A percentile compares a stretch with the other conserved stretches of the same genome.
Conservation (phyloP, 2,888 invertebrate species). For the Parnassius orleans region DNA sequence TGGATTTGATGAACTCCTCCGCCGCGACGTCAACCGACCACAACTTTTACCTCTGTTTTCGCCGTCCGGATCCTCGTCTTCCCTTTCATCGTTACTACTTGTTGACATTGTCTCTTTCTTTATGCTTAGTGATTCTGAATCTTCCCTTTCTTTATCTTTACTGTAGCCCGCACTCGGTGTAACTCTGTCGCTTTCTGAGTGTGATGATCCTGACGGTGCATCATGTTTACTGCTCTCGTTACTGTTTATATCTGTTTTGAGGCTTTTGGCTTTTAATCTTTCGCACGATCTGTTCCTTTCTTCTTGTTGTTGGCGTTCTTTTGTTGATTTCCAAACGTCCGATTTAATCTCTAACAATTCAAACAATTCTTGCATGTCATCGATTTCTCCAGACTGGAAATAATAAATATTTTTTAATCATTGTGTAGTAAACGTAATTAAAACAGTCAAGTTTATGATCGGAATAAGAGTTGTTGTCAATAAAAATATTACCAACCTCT, state of each 20-base stretch:
- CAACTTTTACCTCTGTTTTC: conserved; percentile 77
- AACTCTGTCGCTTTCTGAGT: conserved; percentile 73
- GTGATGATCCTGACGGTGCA: conserved; percentile 74
- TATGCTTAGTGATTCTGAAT: conserved; percentile 70
- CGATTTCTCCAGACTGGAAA: conserved; percentile 88
- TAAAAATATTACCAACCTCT: conserved; percentile 75
- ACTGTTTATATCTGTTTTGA: conserved; percentile 76
- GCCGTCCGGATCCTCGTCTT: conserved; percentile 72
- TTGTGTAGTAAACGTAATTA: too few relatives aligned
- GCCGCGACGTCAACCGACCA: conserved; percentile 78
- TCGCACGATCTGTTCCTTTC: conserved; percentile 75
- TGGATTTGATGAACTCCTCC: conserved; percentile 89
- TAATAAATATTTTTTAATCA: conserved; percentile 19
- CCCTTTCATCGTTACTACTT: conserved; percentile 76
- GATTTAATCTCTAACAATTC: conserved; percentile 92
- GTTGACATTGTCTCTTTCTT: conserved; percentile 79
- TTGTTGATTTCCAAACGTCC: conserved; percentile 85
- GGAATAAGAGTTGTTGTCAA: neutral
- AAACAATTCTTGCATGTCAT: conserved; percentile 90
- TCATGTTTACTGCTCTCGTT: conserved; percentile 78
- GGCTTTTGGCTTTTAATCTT: conserved; percentile 69
- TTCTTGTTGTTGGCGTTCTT: conserved; percentile 75
- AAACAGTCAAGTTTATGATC: too few relatives aligned
- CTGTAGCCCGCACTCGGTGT: conserved; percentile 74
- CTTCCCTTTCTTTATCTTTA: conserved; percentile 68